Evolutionary conservation across 2,113 vertebrate species (phyloP), one percentile per base, ranked within the genome.

Genomic region (Notothenia coriiceps): DNA sequence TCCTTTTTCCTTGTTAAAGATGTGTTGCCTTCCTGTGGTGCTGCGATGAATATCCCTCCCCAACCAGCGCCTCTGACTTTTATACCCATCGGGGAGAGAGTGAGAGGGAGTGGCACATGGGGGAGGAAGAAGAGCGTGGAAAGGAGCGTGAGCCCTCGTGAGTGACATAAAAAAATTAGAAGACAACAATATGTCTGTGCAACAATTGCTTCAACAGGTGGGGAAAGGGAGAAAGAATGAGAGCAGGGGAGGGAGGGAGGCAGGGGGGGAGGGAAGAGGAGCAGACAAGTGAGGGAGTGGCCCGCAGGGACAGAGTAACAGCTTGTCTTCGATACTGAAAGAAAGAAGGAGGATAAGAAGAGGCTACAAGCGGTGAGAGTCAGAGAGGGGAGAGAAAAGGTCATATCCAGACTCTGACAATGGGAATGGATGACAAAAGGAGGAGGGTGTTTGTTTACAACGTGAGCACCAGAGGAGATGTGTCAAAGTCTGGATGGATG

Each of bases 121-220:
- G 62, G 49, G 10, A 54, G 18, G 68, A 11, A 35, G 51, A 29
- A 18, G 56, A 12, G 22, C 1, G 15, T 35, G 40, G 25, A 76
- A 83, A 47, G 83, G 65, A 80, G 83, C 46, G 77, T 68, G 69
- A 67, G 67, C 76, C 43, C 69, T 79, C 71, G 50, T 64, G 74
- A 89, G 84, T 44, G 70, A 86, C 88, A 88, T 81, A 63, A 88
- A 92, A 92, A 89, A 90, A 91, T 78, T 88, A 80, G 85, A 87
- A 44, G 74, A 70, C 86, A 84, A 94, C 91, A 94, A 94, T 92
- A 82, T 13, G 52, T 54, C 71, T 0, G 67, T 25, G 56, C 70
- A 91, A 94, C 93, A 94, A 94, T 94, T 70, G 80, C 83, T 86
- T 82, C 94, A 95, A 95, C 94, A 96, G 95, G 94, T 95, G 94